These are phyloP conservation scores for Troides helena DNA, from an alignment of 2,888 invertebrate genomes.

Conservation along the genomic window DNA sequence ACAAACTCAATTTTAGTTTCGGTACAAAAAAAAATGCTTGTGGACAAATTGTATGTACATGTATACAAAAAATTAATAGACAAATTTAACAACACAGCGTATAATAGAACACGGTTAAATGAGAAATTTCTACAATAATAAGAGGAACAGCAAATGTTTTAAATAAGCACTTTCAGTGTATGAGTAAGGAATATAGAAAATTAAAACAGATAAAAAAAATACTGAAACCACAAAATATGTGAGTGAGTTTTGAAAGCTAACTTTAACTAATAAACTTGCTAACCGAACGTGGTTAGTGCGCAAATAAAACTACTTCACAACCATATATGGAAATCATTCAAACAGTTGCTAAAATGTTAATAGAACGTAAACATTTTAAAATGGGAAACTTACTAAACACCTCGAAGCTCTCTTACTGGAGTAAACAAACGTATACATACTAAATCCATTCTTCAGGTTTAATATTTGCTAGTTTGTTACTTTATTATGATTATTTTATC, in stretches of 20 bases:
- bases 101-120: background rate
- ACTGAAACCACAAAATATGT: too few relatives aligned
- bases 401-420: background rate
- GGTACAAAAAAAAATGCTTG: slow-evolving; percentile 5
- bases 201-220: too few relatives aligned
- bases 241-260: background rate
- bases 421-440: too few relatives aligned
- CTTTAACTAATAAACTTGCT: background rate
- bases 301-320: slow-evolving; percentile 19
- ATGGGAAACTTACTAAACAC: background rate
- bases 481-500: too few relatives aligned
- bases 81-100: background rate
- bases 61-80: background rate
- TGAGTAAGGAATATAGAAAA: too few relatives aligned
- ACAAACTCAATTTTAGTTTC: slow-evolving; percentile 23
- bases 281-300: background rate
- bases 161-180: too few relatives aligned
- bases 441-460: background rate
- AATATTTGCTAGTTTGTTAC: background rate
- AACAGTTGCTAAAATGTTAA: background rate
- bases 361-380: background rate
- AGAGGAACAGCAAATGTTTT: background rate
- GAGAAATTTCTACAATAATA: background rate
- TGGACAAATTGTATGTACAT: slow-evolving; percentile 9
- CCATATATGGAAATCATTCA: slow-evolving; percentile 12